Conservation (phyloP, 2,113 vertebrate species). For the Melanerpes aurifrons region DNA sequence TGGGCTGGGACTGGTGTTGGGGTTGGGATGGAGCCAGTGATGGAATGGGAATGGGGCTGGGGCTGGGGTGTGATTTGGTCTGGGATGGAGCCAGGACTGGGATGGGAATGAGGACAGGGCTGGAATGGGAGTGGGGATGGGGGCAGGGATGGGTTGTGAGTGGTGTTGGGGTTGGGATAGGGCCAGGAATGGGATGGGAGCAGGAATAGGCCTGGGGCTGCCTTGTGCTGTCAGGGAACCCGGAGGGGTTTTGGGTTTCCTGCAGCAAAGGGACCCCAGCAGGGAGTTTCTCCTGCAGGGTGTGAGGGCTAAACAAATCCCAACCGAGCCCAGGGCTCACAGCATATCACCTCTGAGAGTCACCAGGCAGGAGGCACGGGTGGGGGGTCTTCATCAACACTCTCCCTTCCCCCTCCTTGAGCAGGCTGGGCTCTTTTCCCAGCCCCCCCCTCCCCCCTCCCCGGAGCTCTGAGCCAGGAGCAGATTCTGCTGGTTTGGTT, state of each 20-base stretch:
- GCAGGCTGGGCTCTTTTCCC: neutral
- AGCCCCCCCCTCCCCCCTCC: neutral
- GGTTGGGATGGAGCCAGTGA: neutral
- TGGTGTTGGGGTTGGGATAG: no score
- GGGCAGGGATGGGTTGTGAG: no score
- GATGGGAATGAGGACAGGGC: neutral
- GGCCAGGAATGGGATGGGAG: no score
- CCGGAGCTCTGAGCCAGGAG: neutral
- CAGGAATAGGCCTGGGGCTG: neutral
- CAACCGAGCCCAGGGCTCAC: neutral
- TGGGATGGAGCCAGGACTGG: no score
- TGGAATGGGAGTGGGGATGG: neutral
- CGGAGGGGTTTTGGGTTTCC: rapidly evolving
- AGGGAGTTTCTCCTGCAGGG: neutral
- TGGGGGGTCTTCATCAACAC: neutral
- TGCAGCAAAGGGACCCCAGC: neutral
- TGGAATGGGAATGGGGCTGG: neutral
- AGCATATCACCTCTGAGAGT: no score
- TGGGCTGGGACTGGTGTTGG: no score
- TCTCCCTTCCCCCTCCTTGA: neutral
- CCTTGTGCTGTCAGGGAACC: rapidly evolving
- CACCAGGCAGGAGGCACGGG: neutral
- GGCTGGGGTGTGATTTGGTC: no score
- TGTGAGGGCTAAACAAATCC: neutral
- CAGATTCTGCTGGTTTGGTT: neutral